Evolutionary conservation across 2,113 vertebrate genomes (phyloP).

Genomic region (Cynoglossus semilaevis): DNA sequence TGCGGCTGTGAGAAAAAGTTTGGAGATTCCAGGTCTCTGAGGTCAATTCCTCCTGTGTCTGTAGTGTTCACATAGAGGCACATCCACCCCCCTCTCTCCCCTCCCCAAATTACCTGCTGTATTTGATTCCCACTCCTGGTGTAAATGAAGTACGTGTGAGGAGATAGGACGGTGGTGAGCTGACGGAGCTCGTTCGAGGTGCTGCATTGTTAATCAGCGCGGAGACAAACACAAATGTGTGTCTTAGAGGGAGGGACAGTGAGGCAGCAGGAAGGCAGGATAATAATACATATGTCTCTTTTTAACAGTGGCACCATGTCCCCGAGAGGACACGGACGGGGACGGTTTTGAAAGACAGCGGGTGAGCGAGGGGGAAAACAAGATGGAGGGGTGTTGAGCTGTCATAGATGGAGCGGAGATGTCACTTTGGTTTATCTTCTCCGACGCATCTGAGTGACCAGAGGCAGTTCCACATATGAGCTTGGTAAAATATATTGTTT

Average conservation of each 20-base stretch:
- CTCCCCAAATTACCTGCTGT: constrained; percentile 56
- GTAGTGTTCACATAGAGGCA: constrained; percentile 44
- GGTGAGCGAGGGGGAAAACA: neutral
- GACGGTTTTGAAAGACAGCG: constrained; percentile 19
- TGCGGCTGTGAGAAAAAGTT: constrained; percentile 36
- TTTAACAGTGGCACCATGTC: constrained; percentile 47
- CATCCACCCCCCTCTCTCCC: constrained; percentile 69
- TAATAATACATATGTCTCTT: constrained; percentile 33
- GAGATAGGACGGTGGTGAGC: constrained; percentile 28
- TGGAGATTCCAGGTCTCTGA: constrained; percentile 7
- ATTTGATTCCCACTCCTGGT: constrained; percentile 50
- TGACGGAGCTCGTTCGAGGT: constrained; percentile 67
- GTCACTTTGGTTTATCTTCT: constrained; percentile 69
- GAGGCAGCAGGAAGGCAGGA: constrained; percentile 3
- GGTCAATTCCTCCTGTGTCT: too few relatives aligned
- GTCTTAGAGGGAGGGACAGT: constrained; percentile 4
- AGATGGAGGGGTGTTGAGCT: constrained; percentile 41
- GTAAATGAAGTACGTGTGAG: constrained; percentile 58
- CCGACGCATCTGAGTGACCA: constrained; percentile 51
- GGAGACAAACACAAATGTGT: constrained; percentile 29
- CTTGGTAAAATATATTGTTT: constrained; percentile 72
- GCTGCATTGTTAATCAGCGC: constrained; percentile 66
- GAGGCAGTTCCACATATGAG: constrained; percentile 38
- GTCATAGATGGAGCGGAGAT: constrained; percentile 48
- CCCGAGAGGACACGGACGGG: constrained; percentile 27